phyloP scores from a whole-genome alignment of 2,888 invertebrate genomes.

The Aleiodes alternator region DNA sequence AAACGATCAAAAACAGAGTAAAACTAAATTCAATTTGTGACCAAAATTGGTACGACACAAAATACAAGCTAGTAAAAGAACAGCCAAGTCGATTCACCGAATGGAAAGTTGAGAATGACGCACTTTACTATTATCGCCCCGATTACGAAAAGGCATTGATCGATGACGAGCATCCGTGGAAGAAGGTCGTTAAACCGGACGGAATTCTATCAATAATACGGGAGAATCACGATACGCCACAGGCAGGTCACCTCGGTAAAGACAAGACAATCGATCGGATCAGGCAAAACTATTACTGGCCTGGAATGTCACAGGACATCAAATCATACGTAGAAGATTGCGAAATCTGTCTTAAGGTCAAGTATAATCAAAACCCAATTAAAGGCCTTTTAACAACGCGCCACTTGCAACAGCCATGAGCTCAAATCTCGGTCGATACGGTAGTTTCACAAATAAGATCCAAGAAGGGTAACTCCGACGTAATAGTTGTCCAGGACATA shows the following conservation, averaged over 20 bases:
- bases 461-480: too few species aligned
- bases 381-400: too few species aligned
- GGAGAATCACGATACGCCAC: conserved; percentile 45
- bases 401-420: too few species aligned
- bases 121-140: conserved; percentile 6
- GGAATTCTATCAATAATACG: conserved; percentile 33
- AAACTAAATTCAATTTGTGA: not conserved
- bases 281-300: conserved; percentile 46
- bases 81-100: conserved; percentile 6
- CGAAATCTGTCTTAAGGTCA: too few species aligned
- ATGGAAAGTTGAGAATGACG: conserved; percentile 21
- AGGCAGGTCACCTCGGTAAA: not conserved
- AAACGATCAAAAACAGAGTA: not conserved
- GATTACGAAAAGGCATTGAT: conserved; percentile 41
- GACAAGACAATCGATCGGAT: conserved; percentile 48
- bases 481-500: too few species aligned
- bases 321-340: too few species aligned
- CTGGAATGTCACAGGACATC: conserved; percentile 14
- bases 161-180: not conserved
- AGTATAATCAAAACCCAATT: too few species aligned
- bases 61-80: conserved; percentile 28
- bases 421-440: too few species aligned
- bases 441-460: too few species aligned
- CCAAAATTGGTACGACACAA: conserved; percentile 40
- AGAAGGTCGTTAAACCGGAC: conserved; percentile 39